These are phyloP conservation scores for Virgularia gustaviana DNA, from an alignment of 92 coral and sea anemone species.

Conservation along the genomic window DNA sequence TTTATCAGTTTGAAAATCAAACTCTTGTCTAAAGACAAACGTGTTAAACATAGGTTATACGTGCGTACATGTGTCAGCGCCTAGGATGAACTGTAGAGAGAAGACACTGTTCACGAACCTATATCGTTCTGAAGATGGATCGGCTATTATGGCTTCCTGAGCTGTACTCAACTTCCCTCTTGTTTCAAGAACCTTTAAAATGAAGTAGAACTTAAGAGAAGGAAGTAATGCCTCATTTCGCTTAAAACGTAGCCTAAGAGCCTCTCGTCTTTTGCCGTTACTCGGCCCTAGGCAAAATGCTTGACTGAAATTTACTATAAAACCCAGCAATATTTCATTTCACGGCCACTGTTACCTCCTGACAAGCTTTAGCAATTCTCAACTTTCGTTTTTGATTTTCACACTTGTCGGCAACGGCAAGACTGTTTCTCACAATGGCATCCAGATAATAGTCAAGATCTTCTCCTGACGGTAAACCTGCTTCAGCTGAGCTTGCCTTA, in stretches of 20 bases:
- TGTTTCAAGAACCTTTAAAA: slow-evolving; percentile 75
- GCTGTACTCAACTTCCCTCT: slow-evolving; percentile 69
- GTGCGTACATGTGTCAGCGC: background rate
- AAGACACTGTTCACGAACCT: slow-evolving; percentile 40
- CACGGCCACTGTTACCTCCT: slow-evolving; percentile 34
- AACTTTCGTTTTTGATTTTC: slow-evolving; percentile 63
- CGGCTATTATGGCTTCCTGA: slow-evolving; percentile 63
- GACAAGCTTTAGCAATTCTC: slow-evolving; percentile 73
- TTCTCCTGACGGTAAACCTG: slow-evolving; percentile 58
- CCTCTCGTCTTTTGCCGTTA: no score
- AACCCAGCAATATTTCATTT: background rate
- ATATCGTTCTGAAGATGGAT: slow-evolving; percentile 64
- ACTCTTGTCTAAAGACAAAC: slow-evolving; percentile 48
- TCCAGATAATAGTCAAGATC: slow-evolving; percentile 89
- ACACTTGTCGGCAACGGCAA: slow-evolving; percentile 87
- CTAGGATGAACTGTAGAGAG: background rate
- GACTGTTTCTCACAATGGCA: slow-evolving; percentile 85
- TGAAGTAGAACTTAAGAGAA: background rate
- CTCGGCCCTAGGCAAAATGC: background rate
- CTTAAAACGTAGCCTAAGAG: no score
- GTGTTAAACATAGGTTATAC: background rate
- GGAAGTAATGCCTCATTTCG: background rate
- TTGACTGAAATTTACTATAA: background rate
- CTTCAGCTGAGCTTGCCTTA: slow-evolving; percentile 54
- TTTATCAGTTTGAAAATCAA: slow-evolving; percentile 71